Percentiles rank a stretch among this genome's conserved stretches.
phyloP scores from a whole-genome alignment of 2,797 vertebrate species.

The Picus viridis region DNA sequence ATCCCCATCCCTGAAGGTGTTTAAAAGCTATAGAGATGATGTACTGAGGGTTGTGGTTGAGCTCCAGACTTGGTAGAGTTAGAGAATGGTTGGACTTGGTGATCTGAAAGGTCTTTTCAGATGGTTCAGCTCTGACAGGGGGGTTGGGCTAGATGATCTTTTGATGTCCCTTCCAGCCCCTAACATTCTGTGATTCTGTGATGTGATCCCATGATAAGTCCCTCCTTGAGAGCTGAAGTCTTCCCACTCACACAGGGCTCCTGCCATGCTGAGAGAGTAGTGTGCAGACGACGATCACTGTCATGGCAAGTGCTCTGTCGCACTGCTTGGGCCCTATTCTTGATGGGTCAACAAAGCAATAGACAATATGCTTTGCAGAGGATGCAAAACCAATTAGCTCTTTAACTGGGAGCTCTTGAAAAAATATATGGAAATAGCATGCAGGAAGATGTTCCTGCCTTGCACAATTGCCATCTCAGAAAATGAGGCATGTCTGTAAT shows the following conservation, averaged over 20 bases:
- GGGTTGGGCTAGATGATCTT: too few species aligned
- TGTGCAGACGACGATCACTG: background rate
- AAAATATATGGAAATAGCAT: background rate
- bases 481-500: background rate
- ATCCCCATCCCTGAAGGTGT: too few species aligned
- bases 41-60: too few species aligned
- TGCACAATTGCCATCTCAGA: background rate
- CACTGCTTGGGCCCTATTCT: background rate
- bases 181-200: too few species aligned
- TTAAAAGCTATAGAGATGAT: too few species aligned
- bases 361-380: background rate
- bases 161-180: too few species aligned
- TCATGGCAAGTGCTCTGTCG: background rate
- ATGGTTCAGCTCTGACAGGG: too few species aligned
- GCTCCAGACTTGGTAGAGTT: too few species aligned
- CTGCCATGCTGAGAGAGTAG: background rate
- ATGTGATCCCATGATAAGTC: background rate
- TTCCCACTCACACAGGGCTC: background rate
- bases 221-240: background rate
- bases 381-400: background rate
- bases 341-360: background rate
- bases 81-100: too few species aligned
- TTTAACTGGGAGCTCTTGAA: background rate
- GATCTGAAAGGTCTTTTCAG: too few species aligned
- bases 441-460: background rate